These are phyloP conservation scores for Oreochromis tanganicae DNA, from an alignment of 2,113 vertebrate species.

Conservation along the genomic window DNA sequence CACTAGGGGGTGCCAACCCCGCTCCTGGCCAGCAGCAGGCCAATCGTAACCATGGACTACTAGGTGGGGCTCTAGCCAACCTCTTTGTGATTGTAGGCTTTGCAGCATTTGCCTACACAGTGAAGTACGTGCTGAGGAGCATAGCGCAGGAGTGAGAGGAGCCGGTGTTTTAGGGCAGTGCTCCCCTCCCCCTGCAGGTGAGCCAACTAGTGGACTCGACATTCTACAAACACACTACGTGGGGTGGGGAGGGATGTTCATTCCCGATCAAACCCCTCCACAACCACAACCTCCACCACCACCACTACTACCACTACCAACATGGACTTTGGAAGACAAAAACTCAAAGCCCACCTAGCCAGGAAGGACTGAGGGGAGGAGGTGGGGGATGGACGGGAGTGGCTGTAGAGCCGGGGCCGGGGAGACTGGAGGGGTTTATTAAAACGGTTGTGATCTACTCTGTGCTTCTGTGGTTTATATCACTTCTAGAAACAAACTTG, in stretches of 20 bases:
- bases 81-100: constrained; percentile 98
- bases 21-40: constrained; percentile 83
- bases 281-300: constrained; percentile 11
- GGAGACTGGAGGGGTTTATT: constrained; percentile 11
- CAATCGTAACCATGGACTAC: constrained; percentile 94
- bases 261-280: constrained; percentile 33
- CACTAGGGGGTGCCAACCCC: constrained; percentile 69
- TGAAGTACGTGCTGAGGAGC: constrained; percentile 96
- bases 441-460: constrained; percentile 48
- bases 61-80: constrained; percentile 94
- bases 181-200: constrained; percentile 23
- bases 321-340: constrained; percentile 42
- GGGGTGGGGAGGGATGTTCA: constrained; percentile 26
- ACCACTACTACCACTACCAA: constrained; percentile 38
- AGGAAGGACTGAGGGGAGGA: neutral
- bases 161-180: constrained; percentile 8
- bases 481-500: constrained; percentile 39
- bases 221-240: constrained; percentile 36
- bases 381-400: neutral
- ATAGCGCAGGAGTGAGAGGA: constrained; percentile 91
- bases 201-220: constrained; percentile 48
- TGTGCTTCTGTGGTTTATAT: constrained; percentile 46
- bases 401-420: neutral
- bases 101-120: constrained; percentile 96
- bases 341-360: constrained; percentile 26